Conservation (phyloP, 2,113 vertebrate genomes). For the Elaphurus davidianus region DNA sequence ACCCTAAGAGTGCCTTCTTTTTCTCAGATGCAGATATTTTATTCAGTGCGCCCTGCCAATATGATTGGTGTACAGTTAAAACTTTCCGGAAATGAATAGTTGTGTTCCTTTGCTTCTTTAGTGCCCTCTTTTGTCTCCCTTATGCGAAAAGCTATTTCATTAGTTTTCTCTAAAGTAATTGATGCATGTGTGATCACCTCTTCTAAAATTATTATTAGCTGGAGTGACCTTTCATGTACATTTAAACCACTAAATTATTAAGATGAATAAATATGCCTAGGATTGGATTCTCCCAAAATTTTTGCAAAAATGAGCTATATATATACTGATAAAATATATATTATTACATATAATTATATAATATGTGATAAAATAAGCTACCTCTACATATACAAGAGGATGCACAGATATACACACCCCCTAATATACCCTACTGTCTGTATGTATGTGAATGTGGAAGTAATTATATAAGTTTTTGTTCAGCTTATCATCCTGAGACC, state of each 20-base stretch:
- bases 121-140: slow-evolving; percentile 2
- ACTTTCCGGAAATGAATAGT: neutral
- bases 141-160: slow-evolving; percentile 1
- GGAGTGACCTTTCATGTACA: neutral
- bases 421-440: neutral
- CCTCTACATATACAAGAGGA: neutral
- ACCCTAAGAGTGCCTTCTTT: neutral
- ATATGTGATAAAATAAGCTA: neutral
- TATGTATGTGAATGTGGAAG: neutral
- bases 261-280: slow-evolving; percentile 17
- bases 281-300: neutral
- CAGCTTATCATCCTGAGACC: neutral
- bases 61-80: neutral
- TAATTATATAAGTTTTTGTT: neutral
- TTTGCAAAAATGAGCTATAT: neutral
- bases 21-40: neutral
- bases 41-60: neutral
- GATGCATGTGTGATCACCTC: neutral
- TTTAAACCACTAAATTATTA: slow-evolving; percentile 25
- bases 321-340: neutral
- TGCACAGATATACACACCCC: neutral
- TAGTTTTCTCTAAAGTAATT: neutral
- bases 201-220: slow-evolving; percentile 33
- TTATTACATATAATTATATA: too few species aligned
- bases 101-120: neutral